phyloP scores from a whole-genome alignment of 2,113 vertebrate genomes.

The Climacteris rufus region DNA sequence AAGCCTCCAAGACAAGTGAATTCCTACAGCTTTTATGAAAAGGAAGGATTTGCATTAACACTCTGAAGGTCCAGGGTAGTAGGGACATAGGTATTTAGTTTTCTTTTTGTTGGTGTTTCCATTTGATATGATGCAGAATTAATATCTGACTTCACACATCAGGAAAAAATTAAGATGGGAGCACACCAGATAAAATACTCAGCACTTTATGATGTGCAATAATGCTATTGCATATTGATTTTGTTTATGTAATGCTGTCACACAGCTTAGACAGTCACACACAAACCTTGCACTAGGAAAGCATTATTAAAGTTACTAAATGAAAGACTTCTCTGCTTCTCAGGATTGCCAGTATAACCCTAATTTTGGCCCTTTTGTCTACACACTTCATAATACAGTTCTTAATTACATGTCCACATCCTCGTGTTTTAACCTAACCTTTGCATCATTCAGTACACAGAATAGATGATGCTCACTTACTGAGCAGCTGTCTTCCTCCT shows the following conservation, averaged over 20 bases:
- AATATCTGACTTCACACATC: not conserved
- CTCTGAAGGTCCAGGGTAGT: not conserved
- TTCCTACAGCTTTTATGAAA: not conserved
- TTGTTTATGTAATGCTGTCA: not conserved
- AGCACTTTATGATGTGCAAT: not conserved
- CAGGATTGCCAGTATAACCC: not conserved
- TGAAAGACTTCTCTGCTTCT: not conserved
- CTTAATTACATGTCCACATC: not conserved
- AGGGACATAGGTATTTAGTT: not conserved
- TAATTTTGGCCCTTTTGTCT: not conserved
- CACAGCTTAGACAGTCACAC: not conserved
- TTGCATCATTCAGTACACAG: not conserved
- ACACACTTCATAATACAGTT: not conserved
- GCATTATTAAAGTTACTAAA: not conserved
- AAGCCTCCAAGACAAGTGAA: not conserved
- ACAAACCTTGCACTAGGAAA: not conserved
- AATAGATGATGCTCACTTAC: not conserved
- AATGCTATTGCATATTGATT: not conserved
- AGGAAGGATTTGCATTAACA: not conserved
- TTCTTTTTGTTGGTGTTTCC: not conserved
- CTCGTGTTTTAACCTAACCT: not conserved
- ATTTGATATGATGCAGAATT: not conserved
- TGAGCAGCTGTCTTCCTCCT: not conserved
- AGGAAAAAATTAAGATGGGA: not conserved
- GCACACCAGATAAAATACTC: not conserved